Base-by-base conservation (phyloP, 2,113 vertebrate genomes). In the Prunella fulvescens region DNA sequence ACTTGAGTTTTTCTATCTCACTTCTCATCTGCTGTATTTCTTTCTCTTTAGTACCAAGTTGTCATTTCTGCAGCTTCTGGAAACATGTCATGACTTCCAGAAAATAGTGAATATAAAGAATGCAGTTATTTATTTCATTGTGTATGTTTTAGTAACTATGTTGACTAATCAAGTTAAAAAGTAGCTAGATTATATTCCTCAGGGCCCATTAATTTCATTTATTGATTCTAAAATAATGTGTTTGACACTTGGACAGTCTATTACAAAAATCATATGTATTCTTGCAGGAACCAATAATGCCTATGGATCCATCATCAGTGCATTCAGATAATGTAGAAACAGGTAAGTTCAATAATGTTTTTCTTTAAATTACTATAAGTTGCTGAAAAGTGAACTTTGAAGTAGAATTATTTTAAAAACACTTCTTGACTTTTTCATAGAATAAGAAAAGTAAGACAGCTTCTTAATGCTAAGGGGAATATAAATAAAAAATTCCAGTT, bases 251-350 rank as follows among this genome's bases (percentile, higher is more conserved):
- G 45, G 45, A 64, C 23, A 50, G 35, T 69, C 18, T 81, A 1
- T 62, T 76, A 37, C 31, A 95, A 85, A 90, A 70, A 37, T 91
- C 12, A 60, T 96, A 6, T 96, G 33, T 40, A 4, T 95, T 37
- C 92, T 97, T 98, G 18, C 97, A 99, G 99, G 99, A 99, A 40
- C 98, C 98, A 70, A 72, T 99, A 84, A 97, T 99, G 92, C 96
- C 98, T 64, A 97, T 98, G 97, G 98, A 97, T 94, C 97, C 96
- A 76, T 97, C 98, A 26, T 96, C 98, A 18, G 96, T 98, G 90
- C 98, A 98, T 64, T 66, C 98, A 86, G 99, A 99, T 95, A 98
- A 97, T 48, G 62, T 97, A 60, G 99, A 99, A 64, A 98, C 98
- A 97, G 99, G 99, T 99, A 98, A 97, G 90, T 79, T 28, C 1